Conservation (phyloP, 2,888 invertebrate genomes). For the Athrips mouffetella region DNA sequence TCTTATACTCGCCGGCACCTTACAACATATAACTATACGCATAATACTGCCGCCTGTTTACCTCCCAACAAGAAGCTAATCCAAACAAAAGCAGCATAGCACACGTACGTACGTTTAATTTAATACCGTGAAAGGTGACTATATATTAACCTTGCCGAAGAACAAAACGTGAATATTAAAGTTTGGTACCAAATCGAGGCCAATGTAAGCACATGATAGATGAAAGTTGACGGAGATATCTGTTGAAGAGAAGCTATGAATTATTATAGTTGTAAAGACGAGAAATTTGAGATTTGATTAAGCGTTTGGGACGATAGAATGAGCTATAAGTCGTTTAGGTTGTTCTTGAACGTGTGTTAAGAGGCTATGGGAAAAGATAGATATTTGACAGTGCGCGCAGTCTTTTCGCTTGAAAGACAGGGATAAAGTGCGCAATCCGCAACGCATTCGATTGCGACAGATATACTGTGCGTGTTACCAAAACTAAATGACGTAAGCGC, state of each 20-base stretch:
- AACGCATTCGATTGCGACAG: too few relatives aligned
- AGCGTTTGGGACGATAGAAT: not conserved
- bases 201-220: constrained; percentile 36
- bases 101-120: constrained; percentile 27
- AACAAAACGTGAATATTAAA: constrained; percentile 39
- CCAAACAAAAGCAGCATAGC: constrained; percentile 33
- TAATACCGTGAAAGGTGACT: constrained; percentile 45
- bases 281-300: constrained; percentile 8
- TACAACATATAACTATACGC: constrained; percentile 14
- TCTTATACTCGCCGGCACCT: constrained; percentile 18
- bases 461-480: too few relatives aligned
- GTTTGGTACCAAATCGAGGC: constrained; percentile 39
- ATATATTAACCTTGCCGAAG: constrained; percentile 42
- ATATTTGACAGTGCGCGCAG: too few relatives aligned
- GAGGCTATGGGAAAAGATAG: too few relatives aligned
- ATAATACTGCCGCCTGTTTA: constrained; percentile 33
- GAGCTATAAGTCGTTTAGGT: not conserved
- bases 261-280: constrained; percentile 23
- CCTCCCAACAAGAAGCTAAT: constrained; percentile 25
- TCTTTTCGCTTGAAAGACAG: too few relatives aligned
- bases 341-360: too few relatives aligned
- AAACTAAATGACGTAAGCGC: too few relatives aligned
- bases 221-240: constrained; percentile 40
- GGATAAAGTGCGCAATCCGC: too few relatives aligned
- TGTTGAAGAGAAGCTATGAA: constrained; percentile 33